Evolutionary conservation across 2,888 invertebrate genomes (phyloP).

Genomic region (Chymomyza caudatula): DNA sequence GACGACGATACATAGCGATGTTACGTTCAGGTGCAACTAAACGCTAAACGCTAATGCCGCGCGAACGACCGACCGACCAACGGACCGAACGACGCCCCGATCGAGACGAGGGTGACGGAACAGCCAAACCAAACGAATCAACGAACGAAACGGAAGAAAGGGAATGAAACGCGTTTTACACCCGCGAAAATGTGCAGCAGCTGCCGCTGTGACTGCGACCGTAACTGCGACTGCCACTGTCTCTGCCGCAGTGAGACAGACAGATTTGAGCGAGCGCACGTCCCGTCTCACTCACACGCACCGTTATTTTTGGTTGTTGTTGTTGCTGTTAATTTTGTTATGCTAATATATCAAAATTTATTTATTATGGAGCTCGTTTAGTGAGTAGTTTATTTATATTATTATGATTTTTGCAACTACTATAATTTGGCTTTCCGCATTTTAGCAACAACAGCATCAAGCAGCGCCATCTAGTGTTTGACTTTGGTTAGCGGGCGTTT

Average conservation of each 20-base stretch:
- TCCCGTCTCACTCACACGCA: constrained; percentile 3
- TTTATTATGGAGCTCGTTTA: constrained; percentile 21
- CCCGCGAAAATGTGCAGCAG: not conserved
- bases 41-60: constrained; percentile 19
- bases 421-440: constrained; percentile 52
- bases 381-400: not conserved
- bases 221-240: not conserved
- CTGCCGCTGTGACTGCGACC: too few relatives aligned
- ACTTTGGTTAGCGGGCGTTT: constrained; percentile 54
- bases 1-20: constrained; percentile 64
- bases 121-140: not conserved
- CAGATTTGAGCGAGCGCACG: not conserved
- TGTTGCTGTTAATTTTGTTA: constrained; percentile 40
- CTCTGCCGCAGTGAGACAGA: not conserved
- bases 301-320: constrained; percentile 6
- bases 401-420: constrained; percentile 10
- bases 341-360: constrained; percentile 58
- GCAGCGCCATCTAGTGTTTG: constrained; percentile 59
- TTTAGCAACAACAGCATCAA: constrained; percentile 37
- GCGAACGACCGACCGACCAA: constrained; percentile 17
- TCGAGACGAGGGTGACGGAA: constrained; percentile 7
- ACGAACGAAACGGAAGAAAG: not conserved
- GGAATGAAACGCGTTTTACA: not conserved
- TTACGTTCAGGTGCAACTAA: constrained; percentile 46
- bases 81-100: constrained; percentile 12